Evolutionary conservation across 2,797 vertebrate genomes (phyloP).

Genomic region (Bryconaethiops microstoma): DNA sequence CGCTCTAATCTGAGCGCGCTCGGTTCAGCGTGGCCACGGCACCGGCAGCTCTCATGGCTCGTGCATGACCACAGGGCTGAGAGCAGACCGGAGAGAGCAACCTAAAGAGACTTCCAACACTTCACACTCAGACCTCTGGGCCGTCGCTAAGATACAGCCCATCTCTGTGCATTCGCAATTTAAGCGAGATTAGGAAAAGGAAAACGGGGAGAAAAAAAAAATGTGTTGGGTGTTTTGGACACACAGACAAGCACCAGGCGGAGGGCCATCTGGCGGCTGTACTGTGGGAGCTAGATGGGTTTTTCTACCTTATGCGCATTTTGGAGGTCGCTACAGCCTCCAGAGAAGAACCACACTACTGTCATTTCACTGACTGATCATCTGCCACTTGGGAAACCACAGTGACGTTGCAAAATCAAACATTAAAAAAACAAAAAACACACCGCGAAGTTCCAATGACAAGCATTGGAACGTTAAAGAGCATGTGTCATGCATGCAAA

Average conservation of each 20-base stretch:
- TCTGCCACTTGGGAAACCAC: conserved; percentile 24
- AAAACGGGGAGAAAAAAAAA: neutral
- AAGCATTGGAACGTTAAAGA: too few relatives aligned
- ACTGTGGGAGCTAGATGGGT: conserved; percentile 39
- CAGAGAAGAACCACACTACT: conserved; percentile 30
- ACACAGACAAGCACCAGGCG: conserved; percentile 43
- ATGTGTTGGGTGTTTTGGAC: conserved; percentile 11
- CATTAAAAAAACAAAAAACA: neutral
- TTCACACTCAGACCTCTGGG: conserved; percentile 3
- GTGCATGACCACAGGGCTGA: neutral
- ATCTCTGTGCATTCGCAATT: conserved; percentile 15
- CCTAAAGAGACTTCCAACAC: conserved; percentile 29
- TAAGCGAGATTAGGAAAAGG: conserved; percentile 31
- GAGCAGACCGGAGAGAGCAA: neutral
- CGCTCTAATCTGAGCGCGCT: conserved; percentile 82
- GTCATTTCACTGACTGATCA: conserved; percentile 17
- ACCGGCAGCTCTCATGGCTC: conserved; percentile 48
- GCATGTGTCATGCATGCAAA: too few relatives aligned
- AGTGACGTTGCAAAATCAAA: neutral
- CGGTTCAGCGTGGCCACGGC: conserved; percentile 76
- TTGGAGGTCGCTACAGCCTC: conserved; percentile 18
- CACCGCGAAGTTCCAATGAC: too few relatives aligned
- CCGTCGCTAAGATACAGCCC: conserved; percentile 10
- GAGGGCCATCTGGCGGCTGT: conserved; percentile 47
- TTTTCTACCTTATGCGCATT: conserved; percentile 34